Conservation (phyloP, 2,113 vertebrate genomes). For the Aegypius monachus region DNA sequence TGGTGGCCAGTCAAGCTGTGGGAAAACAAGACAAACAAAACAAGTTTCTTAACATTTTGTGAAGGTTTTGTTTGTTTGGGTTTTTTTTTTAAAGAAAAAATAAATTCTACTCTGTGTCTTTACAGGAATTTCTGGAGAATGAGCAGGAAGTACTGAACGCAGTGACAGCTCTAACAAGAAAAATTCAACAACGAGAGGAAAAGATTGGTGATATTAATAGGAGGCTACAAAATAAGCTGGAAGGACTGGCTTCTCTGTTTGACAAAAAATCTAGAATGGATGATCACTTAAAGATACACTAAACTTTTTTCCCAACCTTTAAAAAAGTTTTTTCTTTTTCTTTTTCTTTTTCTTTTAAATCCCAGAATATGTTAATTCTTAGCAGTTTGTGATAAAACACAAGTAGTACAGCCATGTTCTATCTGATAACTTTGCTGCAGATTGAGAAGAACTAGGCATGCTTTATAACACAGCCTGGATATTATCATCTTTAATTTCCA, state of each 20-base stretch:
- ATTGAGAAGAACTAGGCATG: background rate
- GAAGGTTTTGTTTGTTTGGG: background rate
- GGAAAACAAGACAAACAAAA: background rate
- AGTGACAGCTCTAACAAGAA: conserved; percentile 14
- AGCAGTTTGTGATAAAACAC: background rate
- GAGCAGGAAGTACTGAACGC: conserved; percentile 36
- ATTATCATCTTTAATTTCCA: background rate
- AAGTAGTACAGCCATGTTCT: background rate
- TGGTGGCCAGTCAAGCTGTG: background rate
- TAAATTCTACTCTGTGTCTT: background rate
- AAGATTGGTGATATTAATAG: conserved; percentile 29
- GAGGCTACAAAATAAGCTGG: conserved; percentile 39
- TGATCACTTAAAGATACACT: background rate
- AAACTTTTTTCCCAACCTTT: background rate
- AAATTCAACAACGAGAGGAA: conserved; percentile 26
- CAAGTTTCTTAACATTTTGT: background rate
- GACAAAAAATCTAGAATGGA: background rate
- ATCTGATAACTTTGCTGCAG: background rate
- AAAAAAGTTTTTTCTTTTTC: too few species aligned
- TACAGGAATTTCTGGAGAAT: conserved; percentile 23
- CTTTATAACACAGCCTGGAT: background rate
- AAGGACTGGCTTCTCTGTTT: conserved; percentile 30
- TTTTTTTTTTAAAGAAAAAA: background rate
- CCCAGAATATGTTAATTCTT: background rate
- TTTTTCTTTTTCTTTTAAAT: background rate